Base-by-base conservation (phyloP, 1,140 invertebrate genomes). In the Dinoponera quadriceps region DNA sequence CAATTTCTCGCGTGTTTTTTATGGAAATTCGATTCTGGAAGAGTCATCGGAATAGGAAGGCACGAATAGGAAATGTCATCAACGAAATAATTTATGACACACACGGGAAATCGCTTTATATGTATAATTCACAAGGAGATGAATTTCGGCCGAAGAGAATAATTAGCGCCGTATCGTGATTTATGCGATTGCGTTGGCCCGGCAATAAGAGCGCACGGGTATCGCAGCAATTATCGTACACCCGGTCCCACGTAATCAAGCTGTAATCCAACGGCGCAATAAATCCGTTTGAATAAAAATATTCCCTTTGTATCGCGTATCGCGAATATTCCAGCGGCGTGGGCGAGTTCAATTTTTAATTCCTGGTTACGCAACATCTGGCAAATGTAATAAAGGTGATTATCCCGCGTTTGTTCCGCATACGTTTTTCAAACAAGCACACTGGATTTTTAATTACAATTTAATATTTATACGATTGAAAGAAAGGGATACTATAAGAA, bases 101-200 rank as follows among this genome's bases (percentile, higher is more conserved):
- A 80, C 75, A 48, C 65, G 75, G 75, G 75, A 80, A 80, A 80
- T 80, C 38, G 54, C 33, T 80, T 80, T 80, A 80, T 80, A 71
- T 80, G 75, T 80, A 80, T 80, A 80, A 80, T 80, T 80, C 65
- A 80, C 75, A 80, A 80, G 75, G 65, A 80, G 65, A 80, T 71
- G 75, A 69, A 80, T 80, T 80, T 80, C 65, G 65, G 11, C 75
- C 75, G 65, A 80, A 69, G 75, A 80, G 75, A 80, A 80, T 80
- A 80, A 80, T 80, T 80, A 80, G 75, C 65, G 49, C 38, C 65
- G 38, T 80, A 80, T 71, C 75, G 75, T 80, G 75, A 80, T 80
- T 80, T 80, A 80, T 80, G 75, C 33, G 65, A 71, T 71, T 71
- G 75, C 65, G 65, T 80, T 80, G 57, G 65, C 38, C 14, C 57